phyloP scores from a whole-genome alignment of 2,888 invertebrate genomes.

The Vandiemenella viatica region DNA sequence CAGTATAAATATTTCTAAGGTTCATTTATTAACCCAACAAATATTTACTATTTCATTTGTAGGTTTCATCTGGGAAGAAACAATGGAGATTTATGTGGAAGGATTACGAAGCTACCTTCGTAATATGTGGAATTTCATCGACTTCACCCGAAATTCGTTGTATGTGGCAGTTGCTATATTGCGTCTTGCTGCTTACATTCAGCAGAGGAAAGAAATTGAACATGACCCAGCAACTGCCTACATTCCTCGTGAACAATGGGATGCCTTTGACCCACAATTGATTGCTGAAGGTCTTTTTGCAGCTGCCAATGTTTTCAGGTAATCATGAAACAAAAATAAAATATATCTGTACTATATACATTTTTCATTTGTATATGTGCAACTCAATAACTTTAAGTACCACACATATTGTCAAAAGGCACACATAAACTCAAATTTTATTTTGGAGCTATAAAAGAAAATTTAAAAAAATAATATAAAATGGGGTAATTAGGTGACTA shows the following conservation, averaged over 20 bases:
- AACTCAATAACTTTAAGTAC: no score
- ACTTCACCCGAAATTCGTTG: constrained; percentile 77
- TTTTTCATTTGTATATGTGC: no score
- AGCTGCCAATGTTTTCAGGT: constrained; percentile 85
- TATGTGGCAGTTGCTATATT: constrained; percentile 61
- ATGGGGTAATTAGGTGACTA: no score
- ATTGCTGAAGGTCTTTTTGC: constrained; percentile 88
- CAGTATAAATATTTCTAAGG: neutral
- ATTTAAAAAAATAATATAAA: no score
- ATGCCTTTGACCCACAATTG: constrained; percentile 83
- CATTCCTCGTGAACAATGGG: constrained; percentile 74
- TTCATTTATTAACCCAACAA: neutral
- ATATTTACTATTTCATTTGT: constrained; percentile 11
- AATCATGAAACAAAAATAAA: constrained; percentile 5
- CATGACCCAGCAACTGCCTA: constrained; percentile 51
- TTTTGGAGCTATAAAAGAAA: no score
- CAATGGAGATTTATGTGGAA: constrained; percentile 74
- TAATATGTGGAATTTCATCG: constrained; percentile 94
- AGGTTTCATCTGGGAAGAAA: constrained; percentile 87
- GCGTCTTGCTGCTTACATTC: constrained; percentile 54
- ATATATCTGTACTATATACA: neutral
- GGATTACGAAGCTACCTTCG: constrained; percentile 76
- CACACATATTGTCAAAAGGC: no score
- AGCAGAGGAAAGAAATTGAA: constrained; percentile 54
- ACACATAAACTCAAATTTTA: no score